Evolutionary conservation across 2,797 vertebrate species (phyloP), one percentile per base, ranked within the genome.

Genomic region (Erpetoichthys calabaricus): DNA sequence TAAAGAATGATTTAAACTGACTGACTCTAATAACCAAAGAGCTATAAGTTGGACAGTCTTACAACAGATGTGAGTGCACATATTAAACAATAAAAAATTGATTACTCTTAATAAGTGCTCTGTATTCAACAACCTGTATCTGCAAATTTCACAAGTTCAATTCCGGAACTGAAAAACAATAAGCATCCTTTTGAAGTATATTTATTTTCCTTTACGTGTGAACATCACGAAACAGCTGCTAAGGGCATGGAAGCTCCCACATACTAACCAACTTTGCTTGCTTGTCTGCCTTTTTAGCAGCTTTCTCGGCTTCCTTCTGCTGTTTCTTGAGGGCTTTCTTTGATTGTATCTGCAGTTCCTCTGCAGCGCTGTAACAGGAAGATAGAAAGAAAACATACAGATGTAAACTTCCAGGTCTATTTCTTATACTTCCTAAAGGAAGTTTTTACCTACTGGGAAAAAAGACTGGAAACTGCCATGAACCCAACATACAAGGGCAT

Each of bases 381-480:
- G 65, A 69, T 63, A 64, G 70, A 76, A 71, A 63, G 68, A 74
- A 71, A 77, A 77, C 75, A 70, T 10, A 45, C 61, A 68, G 59
- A 61, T 76, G 67, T 69, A 65, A 50, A 86, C 72, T 87, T 87
- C 79, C 83, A 87, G 75, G 84, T 83, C 74, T 81, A 83, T 85
- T 86, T 85, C 76, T 79, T 78, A 62, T 65, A 75, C 76, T 86
- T 94, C 91, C 88, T 85, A 73, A 72, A 85, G 87, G 86, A 92
- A 88, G 85, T 83, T 87, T 84, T 89, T 75, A 74, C 80, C 84
- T 73, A 82, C 84, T 92, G 89, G 86, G 86, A 91, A 82, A 89
- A 89, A 76, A 79, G 82, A 83, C 84, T 85, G 84, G 82, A 87
- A 84, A 78, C 75, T 77, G 25, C 25, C 25, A 25, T 25, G 25